phyloP scores from a whole-genome alignment of 2,888 invertebrate species.

The Eudasyphora cyanicolor region DNA sequence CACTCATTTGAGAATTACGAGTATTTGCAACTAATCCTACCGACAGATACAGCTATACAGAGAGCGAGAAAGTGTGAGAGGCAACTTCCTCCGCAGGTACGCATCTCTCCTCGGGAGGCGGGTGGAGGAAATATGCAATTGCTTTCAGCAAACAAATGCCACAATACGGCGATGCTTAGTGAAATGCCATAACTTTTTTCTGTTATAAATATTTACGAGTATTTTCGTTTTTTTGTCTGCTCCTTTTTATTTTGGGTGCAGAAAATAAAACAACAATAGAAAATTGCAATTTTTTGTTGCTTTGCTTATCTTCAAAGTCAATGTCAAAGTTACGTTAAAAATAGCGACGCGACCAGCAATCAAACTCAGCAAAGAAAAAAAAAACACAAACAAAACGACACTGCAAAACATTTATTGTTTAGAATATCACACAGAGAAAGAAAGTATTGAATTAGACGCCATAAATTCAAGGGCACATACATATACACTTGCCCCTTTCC shows the following conservation, averaged over 20 bases:
- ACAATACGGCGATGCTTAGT: neutral
- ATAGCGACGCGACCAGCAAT: conserved; percentile 19
- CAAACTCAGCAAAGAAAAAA: conserved; percentile 20
- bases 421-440: neutral
- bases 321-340: conserved; percentile 70
- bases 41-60: too few relatives aligned
- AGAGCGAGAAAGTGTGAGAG: neutral
- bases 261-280: neutral
- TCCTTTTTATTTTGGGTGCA: neutral
- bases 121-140: too few relatives aligned
- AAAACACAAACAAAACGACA: neutral
- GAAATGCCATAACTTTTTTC: conserved; percentile 3
- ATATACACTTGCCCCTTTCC: neutral
- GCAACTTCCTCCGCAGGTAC: neutral
- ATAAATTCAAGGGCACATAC: neutral
- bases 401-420: neutral
- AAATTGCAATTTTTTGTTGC: neutral
- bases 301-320: conserved; percentile 71
- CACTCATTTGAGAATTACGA: neutral
- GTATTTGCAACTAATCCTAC: too few relatives aligned
- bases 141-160: neutral
- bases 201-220: neutral
- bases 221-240: neutral
- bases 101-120: neutral
- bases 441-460: conserved; percentile 9